Conservation (phyloP, 2,888 invertebrate species). For the Lysandra bellargus region DNA sequence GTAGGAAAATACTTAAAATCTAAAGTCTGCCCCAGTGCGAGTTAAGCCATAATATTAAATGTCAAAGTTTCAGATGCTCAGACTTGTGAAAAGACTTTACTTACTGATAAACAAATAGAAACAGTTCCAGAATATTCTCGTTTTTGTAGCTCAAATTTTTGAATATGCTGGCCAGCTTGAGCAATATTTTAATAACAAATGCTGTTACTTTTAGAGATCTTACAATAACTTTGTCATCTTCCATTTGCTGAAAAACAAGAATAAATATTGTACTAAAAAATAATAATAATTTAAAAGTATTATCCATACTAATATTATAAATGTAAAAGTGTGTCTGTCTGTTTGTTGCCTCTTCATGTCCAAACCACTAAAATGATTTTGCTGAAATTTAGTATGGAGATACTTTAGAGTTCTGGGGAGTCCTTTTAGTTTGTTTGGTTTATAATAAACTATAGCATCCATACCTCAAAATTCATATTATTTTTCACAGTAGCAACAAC, state of each 20-base stretch:
- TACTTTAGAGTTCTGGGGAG: no score
- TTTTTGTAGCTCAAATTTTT: conserved; percentile 50
- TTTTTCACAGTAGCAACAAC: conserved; percentile 54
- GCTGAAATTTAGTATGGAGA: no score
- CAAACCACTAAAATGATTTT: no score
- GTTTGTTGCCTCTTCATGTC: no score
- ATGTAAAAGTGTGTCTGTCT: no score
- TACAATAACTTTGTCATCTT: conserved; percentile 62
- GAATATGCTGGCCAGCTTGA: conserved; percentile 66
- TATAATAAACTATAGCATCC: background rate
- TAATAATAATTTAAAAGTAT: background rate
- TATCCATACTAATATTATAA: no score
- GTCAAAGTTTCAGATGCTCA: no score
- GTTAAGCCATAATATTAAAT: no score
- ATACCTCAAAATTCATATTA: conserved; percentile 61
- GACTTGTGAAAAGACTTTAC: conserved; percentile 41
- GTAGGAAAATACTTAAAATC: no score
- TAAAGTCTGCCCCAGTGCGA: no score
- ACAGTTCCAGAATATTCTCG: conserved; percentile 50
- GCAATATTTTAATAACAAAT: conserved; percentile 72
- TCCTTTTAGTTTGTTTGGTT: no score
- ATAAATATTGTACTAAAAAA: background rate
- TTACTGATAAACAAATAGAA: conserved; percentile 58
- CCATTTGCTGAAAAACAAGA: conserved; percentile 53
- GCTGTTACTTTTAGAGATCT: conserved; percentile 72